Percentiles rank a stretch among this genome's conserved stretches.
Evolutionary conservation across 2,888 invertebrate species (phyloP).

Genomic region (Amblyteles armatorius): DNA sequence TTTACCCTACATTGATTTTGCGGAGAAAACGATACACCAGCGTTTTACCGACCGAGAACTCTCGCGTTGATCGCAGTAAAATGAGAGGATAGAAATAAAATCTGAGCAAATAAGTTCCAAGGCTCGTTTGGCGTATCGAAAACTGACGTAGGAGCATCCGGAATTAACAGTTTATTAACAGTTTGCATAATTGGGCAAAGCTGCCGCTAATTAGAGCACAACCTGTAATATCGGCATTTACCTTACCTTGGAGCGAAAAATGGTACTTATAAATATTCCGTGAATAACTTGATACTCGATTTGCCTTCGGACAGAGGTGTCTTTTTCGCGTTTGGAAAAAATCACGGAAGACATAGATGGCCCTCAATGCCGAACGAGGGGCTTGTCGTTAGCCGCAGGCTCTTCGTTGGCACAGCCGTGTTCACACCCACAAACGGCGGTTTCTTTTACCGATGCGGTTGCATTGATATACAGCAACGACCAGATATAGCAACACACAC

Average conservation of each 20-base stretch:
- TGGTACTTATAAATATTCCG: not conserved
- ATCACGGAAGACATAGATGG: not conserved
- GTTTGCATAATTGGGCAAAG: no score
- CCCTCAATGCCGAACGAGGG: slow-evolving; percentile 46
- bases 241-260: not conserved
- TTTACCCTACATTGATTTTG: no score
- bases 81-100: no score
- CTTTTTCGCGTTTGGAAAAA: not conserved
- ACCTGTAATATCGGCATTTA: no score
- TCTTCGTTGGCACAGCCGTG: not conserved
- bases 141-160: no score
- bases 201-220: no score
- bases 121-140: no score
- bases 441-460: slow-evolving; percentile 20
- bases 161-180: no score
- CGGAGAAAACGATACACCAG: no score
- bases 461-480: not conserved
- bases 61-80: no score
- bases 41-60: no score
- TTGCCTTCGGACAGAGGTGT: not conserved
- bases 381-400: slow-evolving; percentile 38
- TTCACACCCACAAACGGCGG: slow-evolving; percentile 23
- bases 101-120: no score
- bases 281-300: not conserved
- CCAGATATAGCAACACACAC: not conserved